Evolutionary conservation across 2,888 invertebrate genomes (phyloP).

Genomic region (Rotaria sp.): DNA sequence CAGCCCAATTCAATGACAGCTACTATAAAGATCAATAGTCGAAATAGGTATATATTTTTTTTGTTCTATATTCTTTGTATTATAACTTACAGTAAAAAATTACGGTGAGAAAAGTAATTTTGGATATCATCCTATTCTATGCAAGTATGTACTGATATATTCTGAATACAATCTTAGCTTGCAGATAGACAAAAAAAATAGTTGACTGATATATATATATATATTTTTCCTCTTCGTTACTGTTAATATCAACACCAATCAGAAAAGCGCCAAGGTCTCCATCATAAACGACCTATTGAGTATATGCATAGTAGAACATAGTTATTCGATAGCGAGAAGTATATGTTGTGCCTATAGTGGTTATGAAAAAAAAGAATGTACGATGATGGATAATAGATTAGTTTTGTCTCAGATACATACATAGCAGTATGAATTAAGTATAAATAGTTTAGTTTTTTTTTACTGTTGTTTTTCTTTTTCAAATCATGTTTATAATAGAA

Average conservation of each 20-base stretch:
- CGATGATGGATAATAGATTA: neutral
- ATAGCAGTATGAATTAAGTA: neutral
- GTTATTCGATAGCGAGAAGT: neutral
- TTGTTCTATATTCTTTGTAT: neutral
- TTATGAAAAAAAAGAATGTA: neutral
- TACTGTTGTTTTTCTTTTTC: neutral
- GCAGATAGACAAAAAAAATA: neutral
- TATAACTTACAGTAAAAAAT: neutral
- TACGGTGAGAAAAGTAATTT: neutral
- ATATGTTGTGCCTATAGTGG: neutral
- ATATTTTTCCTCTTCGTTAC: neutral
- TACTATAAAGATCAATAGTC: neutral
- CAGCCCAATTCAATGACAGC: neutral
- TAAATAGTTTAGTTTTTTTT: neutral
- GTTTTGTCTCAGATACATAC: neutral
- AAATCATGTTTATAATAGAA: neutral
- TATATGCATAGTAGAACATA: neutral
- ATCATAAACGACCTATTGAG: neutral
- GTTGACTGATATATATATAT: neutral
- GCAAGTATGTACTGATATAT: neutral
- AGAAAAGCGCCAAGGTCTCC: neutral
- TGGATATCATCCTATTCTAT: neutral
- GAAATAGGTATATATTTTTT: neutral
- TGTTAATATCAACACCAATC: neutral
- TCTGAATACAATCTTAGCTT: neutral